Percentiles rank a stretch among this genome's conserved stretches.
These are phyloP conservation scores for Torymus tubicola DNA, from an alignment of 2,888 invertebrate genomes.

Conservation along the genomic window DNA sequence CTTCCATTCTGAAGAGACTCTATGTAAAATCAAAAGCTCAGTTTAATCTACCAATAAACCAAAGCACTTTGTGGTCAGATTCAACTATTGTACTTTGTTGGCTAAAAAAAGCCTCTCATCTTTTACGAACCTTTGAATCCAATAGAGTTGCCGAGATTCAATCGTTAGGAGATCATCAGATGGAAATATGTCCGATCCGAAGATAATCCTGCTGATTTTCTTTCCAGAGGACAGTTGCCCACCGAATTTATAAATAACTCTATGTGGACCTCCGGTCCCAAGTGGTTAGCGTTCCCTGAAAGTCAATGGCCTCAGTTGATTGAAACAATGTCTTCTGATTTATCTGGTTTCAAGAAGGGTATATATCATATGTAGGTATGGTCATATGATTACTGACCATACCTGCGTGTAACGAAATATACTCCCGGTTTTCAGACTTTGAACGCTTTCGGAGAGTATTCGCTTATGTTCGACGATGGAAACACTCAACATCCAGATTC, in stretches of 20 bases:
- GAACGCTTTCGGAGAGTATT: background rate
- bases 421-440: background rate
- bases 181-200: constrained; percentile 3
- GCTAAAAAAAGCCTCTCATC: too few species aligned
- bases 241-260: constrained; percentile 3
- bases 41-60: background rate
- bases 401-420: background rate
- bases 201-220: background rate
- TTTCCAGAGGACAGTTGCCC: background rate
- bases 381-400: background rate
- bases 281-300: background rate
- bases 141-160: too few species aligned
- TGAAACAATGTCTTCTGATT: too few species aligned
- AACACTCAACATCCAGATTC: too few species aligned
- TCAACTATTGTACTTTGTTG: too few species aligned
- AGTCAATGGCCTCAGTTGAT: background rate
- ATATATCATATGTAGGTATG: background rate
- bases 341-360: background rate
- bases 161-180: background rate
- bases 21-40: background rate
- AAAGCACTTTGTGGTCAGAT: background rate
- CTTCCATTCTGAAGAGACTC: background rate
- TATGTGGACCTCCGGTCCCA: background rate
- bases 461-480: background rate
- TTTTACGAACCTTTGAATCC: too few species aligned